Conservation (phyloP, 2,797 vertebrate species). For the Dermochelys coriacea region DNA sequence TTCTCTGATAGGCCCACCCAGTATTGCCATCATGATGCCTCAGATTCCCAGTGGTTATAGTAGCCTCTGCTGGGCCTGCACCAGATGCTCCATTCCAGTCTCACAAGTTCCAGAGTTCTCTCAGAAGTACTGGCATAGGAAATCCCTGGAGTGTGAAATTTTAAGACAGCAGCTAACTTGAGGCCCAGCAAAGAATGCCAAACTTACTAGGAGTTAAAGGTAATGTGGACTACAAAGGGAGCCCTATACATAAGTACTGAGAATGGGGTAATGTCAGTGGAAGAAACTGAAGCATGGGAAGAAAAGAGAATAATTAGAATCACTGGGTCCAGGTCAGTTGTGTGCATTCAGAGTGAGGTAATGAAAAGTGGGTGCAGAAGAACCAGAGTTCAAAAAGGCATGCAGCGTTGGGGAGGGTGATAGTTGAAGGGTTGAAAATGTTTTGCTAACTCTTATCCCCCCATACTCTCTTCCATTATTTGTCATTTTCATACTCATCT, state of each 20-base stretch:
- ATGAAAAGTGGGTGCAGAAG: not conserved
- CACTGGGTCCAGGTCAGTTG: not conserved
- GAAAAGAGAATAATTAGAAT: not conserved
- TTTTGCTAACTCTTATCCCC: not conserved
- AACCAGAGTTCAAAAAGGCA: not conserved
- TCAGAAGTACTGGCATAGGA: not conserved
- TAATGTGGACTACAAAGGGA: not conserved
- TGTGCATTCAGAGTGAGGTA: not conserved
- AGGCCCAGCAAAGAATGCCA: not conserved
- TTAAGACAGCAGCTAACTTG: not conserved
- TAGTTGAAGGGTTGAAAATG: not conserved
- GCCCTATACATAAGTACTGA: not conserved
- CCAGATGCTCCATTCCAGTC: not conserved
- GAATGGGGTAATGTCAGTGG: not conserved
- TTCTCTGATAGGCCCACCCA: not conserved
- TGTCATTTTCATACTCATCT: not conserved
- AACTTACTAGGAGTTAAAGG: not conserved
- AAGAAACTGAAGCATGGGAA: not conserved
- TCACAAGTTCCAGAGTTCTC: not conserved
- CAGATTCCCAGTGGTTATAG: not conserved
- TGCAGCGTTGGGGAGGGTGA: not conserved
- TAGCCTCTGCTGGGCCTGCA: not conserved
- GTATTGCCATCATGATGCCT: accelerated
- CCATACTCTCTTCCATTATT: accelerated
- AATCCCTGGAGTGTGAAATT: not conserved